Evolutionary conservation across 1,140 invertebrate species (phyloP).

Genomic region (Trachelipus rathkii): DNA sequence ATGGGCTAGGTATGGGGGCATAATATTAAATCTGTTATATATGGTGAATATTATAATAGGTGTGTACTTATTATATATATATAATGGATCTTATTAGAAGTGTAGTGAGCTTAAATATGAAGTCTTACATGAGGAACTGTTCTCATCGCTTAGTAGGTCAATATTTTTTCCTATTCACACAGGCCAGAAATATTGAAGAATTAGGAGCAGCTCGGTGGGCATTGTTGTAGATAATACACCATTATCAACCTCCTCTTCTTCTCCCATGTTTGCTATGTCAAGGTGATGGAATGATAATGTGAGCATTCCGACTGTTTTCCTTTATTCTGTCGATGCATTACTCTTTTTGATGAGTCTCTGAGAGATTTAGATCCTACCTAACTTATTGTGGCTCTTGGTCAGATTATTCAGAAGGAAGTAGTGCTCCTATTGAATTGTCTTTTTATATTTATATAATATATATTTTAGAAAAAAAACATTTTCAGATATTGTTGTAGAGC

Average conservation of each 20-base stretch:
- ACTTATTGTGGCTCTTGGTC: neutral
- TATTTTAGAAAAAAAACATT: too few relatives aligned
- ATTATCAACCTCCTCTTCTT: constrained; percentile 64
- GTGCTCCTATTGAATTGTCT: neutral
- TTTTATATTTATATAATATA: too few relatives aligned
- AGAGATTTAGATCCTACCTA: constrained; percentile 53
- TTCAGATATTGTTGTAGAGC: too few relatives aligned
- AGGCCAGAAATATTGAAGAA: constrained; percentile 64
- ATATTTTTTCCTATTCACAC: too few relatives aligned
- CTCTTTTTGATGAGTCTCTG: constrained; percentile 61
- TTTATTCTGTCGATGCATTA: constrained; percentile 75
- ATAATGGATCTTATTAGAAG: too few relatives aligned
- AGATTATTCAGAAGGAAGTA: neutral
- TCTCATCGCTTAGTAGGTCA: too few relatives aligned
- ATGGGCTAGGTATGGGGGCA: too few relatives aligned
- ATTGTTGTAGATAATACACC: constrained; percentile 86
- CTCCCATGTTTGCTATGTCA: constrained; percentile 93
- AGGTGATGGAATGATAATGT: constrained; percentile 86
- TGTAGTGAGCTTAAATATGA: too few relatives aligned
- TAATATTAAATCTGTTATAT: too few relatives aligned
- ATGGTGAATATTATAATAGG: too few relatives aligned
- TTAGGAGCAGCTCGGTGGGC: constrained; percentile 78
- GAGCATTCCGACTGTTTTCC: constrained; percentile 82
- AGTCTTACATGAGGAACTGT: too few relatives aligned
- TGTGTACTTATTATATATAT: too few relatives aligned